Evolutionary conservation across 2,113 vertebrate species (phyloP), one percentile per base, ranked within the genome.

Genomic region (Taxidea taxus): DNA sequence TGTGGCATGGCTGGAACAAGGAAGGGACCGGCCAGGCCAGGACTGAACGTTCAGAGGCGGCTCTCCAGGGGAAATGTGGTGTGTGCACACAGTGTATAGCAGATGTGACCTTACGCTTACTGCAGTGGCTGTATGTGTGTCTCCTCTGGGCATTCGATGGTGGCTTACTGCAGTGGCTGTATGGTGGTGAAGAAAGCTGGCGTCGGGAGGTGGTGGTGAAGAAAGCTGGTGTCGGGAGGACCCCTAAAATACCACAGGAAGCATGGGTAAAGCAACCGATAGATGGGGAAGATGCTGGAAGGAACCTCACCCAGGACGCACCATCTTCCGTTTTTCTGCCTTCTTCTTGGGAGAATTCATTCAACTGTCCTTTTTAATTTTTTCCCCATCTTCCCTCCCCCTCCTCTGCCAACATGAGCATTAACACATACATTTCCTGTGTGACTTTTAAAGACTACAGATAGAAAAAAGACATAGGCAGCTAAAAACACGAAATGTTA

Each of bases 21-120:
- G 70, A 42, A 27, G 34, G 9, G 23, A 56, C 2, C 12, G 27
- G 10, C 68, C 54, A 4, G 60, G 31, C 39, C 21, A 66, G 31
- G 25, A 44, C 3, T 6, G 18, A 62, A 25, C 31, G 27, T 18
- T 42, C 3, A 10, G 39, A 84, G 21, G 15, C 13, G 10, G 29
- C 14, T 4, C 0, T 58, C 42, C 18, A 47, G 72, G 37, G 6
- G 39, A 37, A 83, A 27, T 1, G 2, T 7, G 12, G 7, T 14
- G 4, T 8, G 7, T 9, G 0, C 27, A 47, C 7, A 66, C 1
- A 29, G 7, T 6, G 14, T 10, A 0, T 56, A 64, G 62, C 29
- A 21, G 4, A 10, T 27, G 1, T 14, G 13, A 16, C 1, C 20
- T 39, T 75, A 27, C 29, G 44, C n/a, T 16, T 20, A 8, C 15